Conservation (phyloP, 2,797 vertebrate species). For the Cyclura pinguis region DNA sequence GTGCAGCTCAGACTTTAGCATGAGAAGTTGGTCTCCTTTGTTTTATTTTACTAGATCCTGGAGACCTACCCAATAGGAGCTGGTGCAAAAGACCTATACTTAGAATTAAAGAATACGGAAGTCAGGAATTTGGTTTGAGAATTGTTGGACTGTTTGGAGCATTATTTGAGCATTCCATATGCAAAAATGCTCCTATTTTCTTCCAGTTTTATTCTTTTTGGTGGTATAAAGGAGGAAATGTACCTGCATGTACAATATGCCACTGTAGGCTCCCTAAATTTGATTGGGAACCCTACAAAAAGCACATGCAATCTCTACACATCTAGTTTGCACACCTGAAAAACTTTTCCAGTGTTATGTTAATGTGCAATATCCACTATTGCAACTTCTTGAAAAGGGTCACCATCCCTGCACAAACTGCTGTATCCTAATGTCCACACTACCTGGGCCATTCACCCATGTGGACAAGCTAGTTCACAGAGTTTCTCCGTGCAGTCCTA, state of each 20-base stretch:
- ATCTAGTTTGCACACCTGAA: not conserved
- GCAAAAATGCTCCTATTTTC: not conserved
- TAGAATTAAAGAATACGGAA: not conserved
- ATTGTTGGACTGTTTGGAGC: not conserved
- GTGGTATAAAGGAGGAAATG: not conserved
- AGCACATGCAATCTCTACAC: not conserved
- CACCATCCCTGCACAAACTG: not conserved
- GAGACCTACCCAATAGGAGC: not conserved
- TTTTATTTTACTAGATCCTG: not conserved
- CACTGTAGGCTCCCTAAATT: not conserved
- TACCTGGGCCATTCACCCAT: not conserved
- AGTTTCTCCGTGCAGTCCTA: not conserved
- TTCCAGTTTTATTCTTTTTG: not conserved
- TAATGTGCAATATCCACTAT: not conserved
- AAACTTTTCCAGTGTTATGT: not conserved
- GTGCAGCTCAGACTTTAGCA: too few relatives aligned
- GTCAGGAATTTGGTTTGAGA: not conserved
- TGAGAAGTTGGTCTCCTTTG: not conserved
- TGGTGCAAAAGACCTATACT: not conserved
- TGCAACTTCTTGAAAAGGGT: not conserved
- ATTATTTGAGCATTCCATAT: not conserved
- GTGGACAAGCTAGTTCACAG: not conserved
- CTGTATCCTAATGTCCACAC: too few relatives aligned
- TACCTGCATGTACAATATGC: not conserved
- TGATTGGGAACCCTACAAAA: not conserved